These are phyloP conservation scores for Cryptocephalus moraei DNA, from an alignment of 2,888 invertebrate genomes.

Conservation along the genomic window DNA sequence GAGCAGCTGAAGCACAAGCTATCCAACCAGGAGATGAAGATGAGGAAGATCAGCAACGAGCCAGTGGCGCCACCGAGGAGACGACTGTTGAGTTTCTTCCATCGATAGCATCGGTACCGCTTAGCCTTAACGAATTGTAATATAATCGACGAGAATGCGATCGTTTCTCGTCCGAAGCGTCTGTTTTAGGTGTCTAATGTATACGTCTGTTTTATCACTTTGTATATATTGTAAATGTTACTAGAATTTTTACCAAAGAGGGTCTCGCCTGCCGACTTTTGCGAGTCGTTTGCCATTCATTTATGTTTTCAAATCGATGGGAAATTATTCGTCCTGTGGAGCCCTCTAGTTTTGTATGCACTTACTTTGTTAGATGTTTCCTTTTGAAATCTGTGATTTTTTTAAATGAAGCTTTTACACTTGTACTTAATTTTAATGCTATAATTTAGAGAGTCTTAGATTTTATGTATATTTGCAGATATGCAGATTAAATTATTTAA, in stretches of 20 bases:
- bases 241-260: not conserved
- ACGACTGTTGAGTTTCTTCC: slow-evolving; percentile 41
- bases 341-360: not conserved
- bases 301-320: too few species aligned
- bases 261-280: too few species aligned
- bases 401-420: slow-evolving; percentile 1
- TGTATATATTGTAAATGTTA: not conserved
- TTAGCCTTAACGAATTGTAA: not conserved
- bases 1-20: slow-evolving; percentile 85
- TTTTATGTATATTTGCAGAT: too few species aligned
- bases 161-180: too few species aligned
- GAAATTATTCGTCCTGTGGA: not conserved
- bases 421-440: not conserved
- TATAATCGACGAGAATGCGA: too few species aligned
- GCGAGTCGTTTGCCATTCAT: too few species aligned
- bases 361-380: not conserved
- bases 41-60: slow-evolving; percentile 30
- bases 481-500: too few species aligned
- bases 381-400: not conserved
- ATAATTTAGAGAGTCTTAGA: not conserved
- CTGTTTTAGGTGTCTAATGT: too few species aligned
- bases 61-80: slow-evolving; percentile 36
- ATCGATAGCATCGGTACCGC: slow-evolving; percentile 36
- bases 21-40: slow-evolving; percentile 50
- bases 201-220: not conserved